These are phyloP conservation scores for Alosa alosa DNA, from an alignment of 2,113 vertebrate species.

Conservation along the genomic window DNA sequence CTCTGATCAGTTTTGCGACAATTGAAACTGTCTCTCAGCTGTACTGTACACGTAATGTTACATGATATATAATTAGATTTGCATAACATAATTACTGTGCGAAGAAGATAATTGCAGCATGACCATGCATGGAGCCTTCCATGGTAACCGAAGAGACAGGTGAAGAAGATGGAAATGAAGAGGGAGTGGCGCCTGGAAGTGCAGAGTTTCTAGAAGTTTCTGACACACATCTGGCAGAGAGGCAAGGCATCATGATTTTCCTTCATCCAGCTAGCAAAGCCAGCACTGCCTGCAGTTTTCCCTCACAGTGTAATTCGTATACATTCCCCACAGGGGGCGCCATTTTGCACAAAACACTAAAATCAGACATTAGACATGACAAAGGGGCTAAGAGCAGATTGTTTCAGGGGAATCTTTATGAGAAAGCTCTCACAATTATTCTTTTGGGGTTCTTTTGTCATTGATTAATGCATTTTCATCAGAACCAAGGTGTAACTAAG, in stretches of 20 bases:
- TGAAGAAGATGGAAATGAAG: neutral
- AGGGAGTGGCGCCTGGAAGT: neutral
- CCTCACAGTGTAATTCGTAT: neutral
- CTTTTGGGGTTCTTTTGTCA: neutral
- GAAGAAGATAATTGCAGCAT: neutral
- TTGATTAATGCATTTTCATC: neutral
- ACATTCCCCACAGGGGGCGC: neutral
- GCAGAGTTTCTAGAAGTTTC: neutral
- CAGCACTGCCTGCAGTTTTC: neutral
- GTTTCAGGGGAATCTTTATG: neutral
- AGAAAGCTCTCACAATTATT: neutral
- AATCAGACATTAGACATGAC: neutral
- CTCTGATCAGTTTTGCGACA: neutral
- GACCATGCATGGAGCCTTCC: neutral
- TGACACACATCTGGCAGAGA: neutral
- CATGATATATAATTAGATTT: neutral
- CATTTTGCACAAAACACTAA: neutral
- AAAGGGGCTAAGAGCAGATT: neutral
- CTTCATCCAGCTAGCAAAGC: neutral
- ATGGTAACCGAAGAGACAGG: neutral
- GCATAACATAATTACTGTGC: neutral
- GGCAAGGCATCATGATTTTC: neutral
- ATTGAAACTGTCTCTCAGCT: neutral
- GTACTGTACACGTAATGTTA: neutral
- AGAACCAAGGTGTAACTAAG: neutral